These are phyloP conservation scores for Samia ricini DNA, from an alignment of 1,140 invertebrate genomes.

Conservation along the genomic window DNA sequence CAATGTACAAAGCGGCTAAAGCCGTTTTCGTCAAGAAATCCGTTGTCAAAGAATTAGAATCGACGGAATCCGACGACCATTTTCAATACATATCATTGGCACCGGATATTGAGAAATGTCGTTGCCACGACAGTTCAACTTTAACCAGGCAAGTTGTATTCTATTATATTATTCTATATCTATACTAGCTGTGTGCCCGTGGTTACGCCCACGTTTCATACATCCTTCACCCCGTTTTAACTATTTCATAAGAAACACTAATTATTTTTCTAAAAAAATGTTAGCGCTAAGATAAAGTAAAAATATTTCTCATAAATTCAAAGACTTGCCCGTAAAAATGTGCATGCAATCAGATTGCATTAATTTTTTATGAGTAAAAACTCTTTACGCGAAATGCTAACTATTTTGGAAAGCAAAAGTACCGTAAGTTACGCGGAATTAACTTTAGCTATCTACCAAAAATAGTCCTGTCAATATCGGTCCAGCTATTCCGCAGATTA, in stretches of 20 bases:
- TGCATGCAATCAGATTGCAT: not conserved
- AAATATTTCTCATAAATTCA: too few species aligned
- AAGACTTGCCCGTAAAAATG: too few species aligned
- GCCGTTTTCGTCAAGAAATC: slow-evolving; percentile 41
- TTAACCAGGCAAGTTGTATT: slow-evolving; percentile 51
- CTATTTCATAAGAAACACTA: too few species aligned
- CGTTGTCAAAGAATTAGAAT: slow-evolving; percentile 39
- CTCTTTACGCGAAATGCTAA: too few species aligned
- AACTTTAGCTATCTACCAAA: too few species aligned
- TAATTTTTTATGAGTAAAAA: not conserved
- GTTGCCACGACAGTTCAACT: slow-evolving; percentile 60
- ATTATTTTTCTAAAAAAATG: too few species aligned
- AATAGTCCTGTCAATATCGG: too few species aligned
- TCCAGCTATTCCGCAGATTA: too few species aligned
- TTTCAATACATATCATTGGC: slow-evolving; percentile 46
- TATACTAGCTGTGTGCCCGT: too few species aligned
- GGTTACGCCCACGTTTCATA: too few species aligned
- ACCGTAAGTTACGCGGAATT: too few species aligned
- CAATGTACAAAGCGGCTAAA: slow-evolving; percentile 58
- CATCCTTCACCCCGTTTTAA: not conserved
- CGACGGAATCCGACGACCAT: slow-evolving; percentile 65
- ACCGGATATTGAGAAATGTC: slow-evolving; percentile 59
- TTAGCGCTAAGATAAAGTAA: too few species aligned
- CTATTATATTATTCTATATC: not conserved
- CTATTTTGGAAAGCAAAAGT: not conserved